These are phyloP conservation scores for Sebastes oblongus DNA, from an alignment of 2,797 vertebrate species.

Conservation along the genomic window DNA sequence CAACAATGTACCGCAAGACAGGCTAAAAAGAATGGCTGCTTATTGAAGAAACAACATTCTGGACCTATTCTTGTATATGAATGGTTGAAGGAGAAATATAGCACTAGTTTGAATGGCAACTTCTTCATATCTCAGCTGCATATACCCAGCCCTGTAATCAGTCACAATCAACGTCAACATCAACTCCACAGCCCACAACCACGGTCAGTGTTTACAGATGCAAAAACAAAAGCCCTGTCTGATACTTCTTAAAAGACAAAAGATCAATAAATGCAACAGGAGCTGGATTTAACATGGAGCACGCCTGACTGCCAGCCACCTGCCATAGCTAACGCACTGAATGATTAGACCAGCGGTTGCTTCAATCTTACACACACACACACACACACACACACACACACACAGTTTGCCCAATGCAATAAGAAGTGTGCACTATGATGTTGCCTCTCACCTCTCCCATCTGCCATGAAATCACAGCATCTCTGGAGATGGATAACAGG, in stretches of 20 bases:
- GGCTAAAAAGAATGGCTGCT: background rate
- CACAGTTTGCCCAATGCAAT: conserved; percentile 56
- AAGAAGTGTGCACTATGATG: conserved; percentile 45
- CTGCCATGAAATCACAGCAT: conserved; percentile 60
- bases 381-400: background rate
- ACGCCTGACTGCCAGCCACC: conserved; percentile 62
- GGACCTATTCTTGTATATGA: background rate
- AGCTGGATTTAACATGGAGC: conserved; percentile 58
- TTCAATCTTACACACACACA: conserved; percentile 29
- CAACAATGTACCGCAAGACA: background rate
- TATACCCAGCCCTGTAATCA: background rate
- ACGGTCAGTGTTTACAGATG: conserved; percentile 36
- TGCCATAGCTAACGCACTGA: conserved; percentile 59
- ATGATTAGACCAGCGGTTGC: conserved; percentile 51
- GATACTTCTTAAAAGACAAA: conserved; percentile 46
- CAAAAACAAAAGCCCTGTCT: conserved; percentile 57
- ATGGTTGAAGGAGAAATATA: background rate
- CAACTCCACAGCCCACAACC: background rate
- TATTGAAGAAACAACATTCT: background rate
- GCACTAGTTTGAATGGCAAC: background rate
- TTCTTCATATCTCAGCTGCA: background rate
- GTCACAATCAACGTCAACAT: conserved; percentile 4
- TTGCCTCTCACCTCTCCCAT: conserved; percentile 65
- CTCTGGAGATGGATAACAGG: conserved; percentile 64
- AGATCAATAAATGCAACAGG: conserved; percentile 65